Percentiles rank a stretch among this genome's conserved stretches.
Evolutionary conservation across 92 coral and sea anemone species (phyloP).

Genomic region (Plumapathes pennacea): DNA sequence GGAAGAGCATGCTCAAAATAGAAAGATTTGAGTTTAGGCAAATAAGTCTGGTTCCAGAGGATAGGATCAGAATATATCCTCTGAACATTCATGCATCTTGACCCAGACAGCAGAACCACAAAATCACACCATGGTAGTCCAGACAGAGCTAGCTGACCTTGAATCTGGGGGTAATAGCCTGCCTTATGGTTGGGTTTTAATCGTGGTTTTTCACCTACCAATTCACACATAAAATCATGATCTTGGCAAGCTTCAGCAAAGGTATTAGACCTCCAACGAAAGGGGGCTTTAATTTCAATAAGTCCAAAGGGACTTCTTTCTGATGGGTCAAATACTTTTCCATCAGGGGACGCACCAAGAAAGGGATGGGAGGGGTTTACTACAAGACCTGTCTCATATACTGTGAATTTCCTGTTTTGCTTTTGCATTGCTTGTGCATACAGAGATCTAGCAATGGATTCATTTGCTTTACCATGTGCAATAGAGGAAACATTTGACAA

Average conservation of each 20-base stretch:
- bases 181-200: slow-evolving; percentile 32
- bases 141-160: slow-evolving; percentile 63
- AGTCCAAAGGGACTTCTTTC: slow-evolving; percentile 44
- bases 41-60: slow-evolving; percentile 53
- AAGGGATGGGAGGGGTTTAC: slow-evolving; percentile 60
- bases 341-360: slow-evolving; percentile 68
- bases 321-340: slow-evolving; percentile 69
- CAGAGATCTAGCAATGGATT: slow-evolving; percentile 15
- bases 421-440: slow-evolving; percentile 28
- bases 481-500: slow-evolving; percentile 24
- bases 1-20: slow-evolving; percentile 55
- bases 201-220: slow-evolving; percentile 39
- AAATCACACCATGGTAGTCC: slow-evolving; percentile 63
- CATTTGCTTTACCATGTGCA: slow-evolving; percentile 16
- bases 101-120: slow-evolving; percentile 54
- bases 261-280: slow-evolving; percentile 29
- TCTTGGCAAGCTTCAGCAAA: slow-evolving; percentile 52
- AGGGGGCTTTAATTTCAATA: slow-evolving; percentile 59
- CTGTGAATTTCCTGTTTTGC: slow-evolving; percentile 24
- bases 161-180: slow-evolving; percentile 58
- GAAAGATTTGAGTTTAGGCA: slow-evolving; percentile 42
- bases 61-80: slow-evolving; percentile 42
- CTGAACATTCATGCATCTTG: slow-evolving; percentile 46
- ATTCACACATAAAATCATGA: slow-evolving; percentile 27
- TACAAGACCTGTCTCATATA: slow-evolving; percentile 56